These are phyloP conservation scores for Hemibagrus wyckioides DNA, from an alignment of 2,113 vertebrate genomes.

Conservation along the genomic window DNA sequence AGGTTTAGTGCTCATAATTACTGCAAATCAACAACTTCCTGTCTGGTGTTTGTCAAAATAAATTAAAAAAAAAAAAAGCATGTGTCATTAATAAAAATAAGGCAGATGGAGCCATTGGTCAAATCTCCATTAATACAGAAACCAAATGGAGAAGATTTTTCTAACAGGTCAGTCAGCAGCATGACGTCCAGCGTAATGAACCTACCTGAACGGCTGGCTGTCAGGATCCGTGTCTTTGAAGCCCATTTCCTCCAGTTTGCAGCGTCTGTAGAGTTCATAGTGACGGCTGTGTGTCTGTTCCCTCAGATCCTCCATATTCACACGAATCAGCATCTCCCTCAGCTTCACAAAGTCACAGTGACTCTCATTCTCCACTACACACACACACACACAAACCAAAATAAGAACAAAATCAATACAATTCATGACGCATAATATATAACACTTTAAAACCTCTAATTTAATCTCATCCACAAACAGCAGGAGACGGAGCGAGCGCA, in stretches of 20 bases:
- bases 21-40: not conserved
- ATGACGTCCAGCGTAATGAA: not conserved
- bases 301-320: conserved; percentile 98
- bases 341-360: conserved; percentile 98
- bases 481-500: not conserved
- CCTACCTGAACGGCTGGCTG: conserved; percentile 93
- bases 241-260: conserved; percentile 97
- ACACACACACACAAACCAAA: conserved; percentile 12
- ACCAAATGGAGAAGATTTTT: no score
- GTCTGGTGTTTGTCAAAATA: not conserved
- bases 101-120: not conserved
- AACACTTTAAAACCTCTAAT: not conserved
- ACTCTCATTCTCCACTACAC: conserved; percentile 91
- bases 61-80: not conserved
- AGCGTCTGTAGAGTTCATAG: conserved; percentile 94
- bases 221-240: conserved; percentile 97
- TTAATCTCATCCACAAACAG: not conserved
- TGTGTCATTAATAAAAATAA: not conserved
- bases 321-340: conserved; percentile 93
- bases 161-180: not conserved
- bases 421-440: no score
- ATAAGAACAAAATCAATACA: no score
- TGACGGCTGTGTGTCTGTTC: conserved; percentile 96
- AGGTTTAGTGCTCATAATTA: not conserved
- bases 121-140: no score